These are phyloP conservation scores for Siphlonurus alternatus DNA, from an alignment of 2,888 invertebrate genomes.

Conservation along the genomic window DNA sequence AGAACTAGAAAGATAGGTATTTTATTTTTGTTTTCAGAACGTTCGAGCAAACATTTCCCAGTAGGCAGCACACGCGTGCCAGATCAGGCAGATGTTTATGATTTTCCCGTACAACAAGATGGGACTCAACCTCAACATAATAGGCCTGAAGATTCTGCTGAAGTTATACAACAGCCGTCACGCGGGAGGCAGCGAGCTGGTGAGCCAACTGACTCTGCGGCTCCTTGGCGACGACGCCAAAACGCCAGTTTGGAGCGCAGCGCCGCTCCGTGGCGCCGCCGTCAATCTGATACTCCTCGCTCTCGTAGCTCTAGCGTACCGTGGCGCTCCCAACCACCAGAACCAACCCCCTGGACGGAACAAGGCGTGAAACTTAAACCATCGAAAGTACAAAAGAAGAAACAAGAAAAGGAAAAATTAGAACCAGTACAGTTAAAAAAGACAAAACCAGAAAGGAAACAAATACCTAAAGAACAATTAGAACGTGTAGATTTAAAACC, in stretches of 20 bases:
- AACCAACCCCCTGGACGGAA: constrained; percentile 39
- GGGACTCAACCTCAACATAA: neutral
- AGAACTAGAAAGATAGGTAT: too few relatives aligned
- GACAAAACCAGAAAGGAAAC: constrained; percentile 25
- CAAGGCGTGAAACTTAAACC: constrained; percentile 37
- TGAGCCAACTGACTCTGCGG: neutral
- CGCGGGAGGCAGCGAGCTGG: neutral
- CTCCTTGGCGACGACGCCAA: neutral
- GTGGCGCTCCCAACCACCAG: neutral
- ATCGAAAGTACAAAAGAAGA: constrained; percentile 23
- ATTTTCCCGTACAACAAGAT: neutral
- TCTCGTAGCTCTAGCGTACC: neutral
- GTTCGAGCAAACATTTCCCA: neutral
- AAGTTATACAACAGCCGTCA: neutral
- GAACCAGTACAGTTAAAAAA: constrained; percentile 24
- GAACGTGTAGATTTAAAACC: constrained; percentile 35
- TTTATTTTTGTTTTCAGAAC: neutral
- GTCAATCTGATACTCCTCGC: neutral
- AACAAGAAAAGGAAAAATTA: constrained; percentile 25
- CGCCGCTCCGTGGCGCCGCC: neutral
- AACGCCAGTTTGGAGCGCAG: neutral
- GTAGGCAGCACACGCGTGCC: neutral
- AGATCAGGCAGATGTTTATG: neutral
- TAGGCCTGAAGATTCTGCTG: neutral
- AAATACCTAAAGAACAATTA: constrained; percentile 25